phyloP scores from a whole-genome alignment of 2,888 invertebrate species.

The Pseudococcus longispinus region DNA sequence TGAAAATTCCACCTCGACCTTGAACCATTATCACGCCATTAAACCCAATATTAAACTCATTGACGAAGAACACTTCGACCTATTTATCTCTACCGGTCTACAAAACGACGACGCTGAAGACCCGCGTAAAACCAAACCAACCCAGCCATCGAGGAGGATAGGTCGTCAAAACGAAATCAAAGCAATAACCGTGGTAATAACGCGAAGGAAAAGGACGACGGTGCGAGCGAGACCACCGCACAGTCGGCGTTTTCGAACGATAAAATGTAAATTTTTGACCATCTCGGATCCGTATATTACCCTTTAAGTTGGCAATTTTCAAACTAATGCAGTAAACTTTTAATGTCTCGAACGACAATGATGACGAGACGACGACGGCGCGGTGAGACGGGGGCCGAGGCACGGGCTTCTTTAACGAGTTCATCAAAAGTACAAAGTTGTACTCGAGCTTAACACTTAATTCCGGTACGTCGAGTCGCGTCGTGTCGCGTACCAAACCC shows the following conservation, averaged over 20 bases:
- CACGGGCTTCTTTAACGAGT: neutral
- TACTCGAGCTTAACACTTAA: slow-evolving; percentile 13
- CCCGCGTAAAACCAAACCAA: neutral
- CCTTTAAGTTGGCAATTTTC: neutral
- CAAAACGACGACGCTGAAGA: neutral
- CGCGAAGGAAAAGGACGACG: no score
- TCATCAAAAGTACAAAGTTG: slow-evolving; percentile 11
- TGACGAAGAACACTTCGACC: neutral
- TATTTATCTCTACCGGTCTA: neutral
- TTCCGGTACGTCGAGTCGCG: neutral
- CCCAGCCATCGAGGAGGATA: neutral
- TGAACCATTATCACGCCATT: neutral
- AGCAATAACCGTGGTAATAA: no score
- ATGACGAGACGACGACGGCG: no score
- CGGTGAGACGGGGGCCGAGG: neutral
- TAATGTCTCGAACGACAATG: neutral
- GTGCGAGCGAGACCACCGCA: neutral
- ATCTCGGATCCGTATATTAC: neutral
- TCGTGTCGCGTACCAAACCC: neutral
- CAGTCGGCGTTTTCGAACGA: neutral
- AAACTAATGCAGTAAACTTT: slow-evolving; percentile 18
- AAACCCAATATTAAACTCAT: neutral
- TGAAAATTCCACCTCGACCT: neutral
- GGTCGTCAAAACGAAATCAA: neutral
- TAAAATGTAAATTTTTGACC: slow-evolving; percentile 22